Percentiles rank a stretch among this genome's conserved stretches.
These are phyloP conservation scores for Reticulitermes lucifugus DNA, from an alignment of 2,888 invertebrate genomes.

Conservation along the genomic window DNA sequence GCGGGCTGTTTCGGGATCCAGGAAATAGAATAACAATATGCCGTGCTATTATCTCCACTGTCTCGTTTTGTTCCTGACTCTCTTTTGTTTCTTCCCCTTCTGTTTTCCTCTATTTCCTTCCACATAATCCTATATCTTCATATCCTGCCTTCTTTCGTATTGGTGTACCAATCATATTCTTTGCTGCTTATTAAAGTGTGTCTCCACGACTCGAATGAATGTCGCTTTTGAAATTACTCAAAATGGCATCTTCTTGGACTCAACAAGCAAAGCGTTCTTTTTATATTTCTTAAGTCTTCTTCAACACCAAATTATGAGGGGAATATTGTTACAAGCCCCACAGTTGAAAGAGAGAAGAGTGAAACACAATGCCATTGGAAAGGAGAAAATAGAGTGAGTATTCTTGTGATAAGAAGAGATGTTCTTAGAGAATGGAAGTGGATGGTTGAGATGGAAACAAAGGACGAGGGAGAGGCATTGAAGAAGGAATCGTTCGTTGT, in stretches of 20 bases:
- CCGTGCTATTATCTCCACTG: background rate
- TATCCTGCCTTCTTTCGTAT: background rate
- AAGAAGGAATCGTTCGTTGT: background rate
- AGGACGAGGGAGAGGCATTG: background rate
- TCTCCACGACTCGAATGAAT: background rate
- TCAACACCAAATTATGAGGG: constrained; percentile 5
- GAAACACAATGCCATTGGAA: background rate
- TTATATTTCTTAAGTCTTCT: background rate
- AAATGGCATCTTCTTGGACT: background rate
- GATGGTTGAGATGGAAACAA: background rate
- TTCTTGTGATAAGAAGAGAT: background rate
- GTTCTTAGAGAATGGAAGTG: background rate
- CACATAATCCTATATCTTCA: background rate
- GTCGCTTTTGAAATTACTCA: background rate
- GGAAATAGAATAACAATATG: constrained; percentile 25
- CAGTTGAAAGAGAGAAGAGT: background rate
- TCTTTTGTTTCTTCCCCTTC: background rate
- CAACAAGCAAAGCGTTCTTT: background rate
- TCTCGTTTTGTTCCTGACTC: background rate
- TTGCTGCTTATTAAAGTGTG: background rate
- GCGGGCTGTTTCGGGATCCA: background rate
- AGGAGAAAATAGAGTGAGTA: background rate
- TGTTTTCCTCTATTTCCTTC: background rate
- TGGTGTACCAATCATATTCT: background rate
- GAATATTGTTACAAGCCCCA: background rate